Conservation (phyloP, 92 coral and sea anemone genomes). For the Porites rus region DNA sequence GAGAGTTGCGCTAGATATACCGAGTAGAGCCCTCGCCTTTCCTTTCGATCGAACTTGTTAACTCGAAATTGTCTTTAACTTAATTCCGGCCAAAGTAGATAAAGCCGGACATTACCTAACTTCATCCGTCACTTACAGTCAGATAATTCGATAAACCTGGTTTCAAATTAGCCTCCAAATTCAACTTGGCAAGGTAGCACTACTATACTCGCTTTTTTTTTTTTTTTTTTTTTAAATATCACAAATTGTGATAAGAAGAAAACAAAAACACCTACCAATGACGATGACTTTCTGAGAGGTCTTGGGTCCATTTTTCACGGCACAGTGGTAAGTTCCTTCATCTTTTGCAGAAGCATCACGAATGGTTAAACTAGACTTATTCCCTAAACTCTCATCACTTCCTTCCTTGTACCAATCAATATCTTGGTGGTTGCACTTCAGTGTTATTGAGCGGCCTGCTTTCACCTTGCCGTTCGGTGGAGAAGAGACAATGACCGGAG, state of each 20-base stretch:
- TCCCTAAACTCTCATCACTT: background rate
- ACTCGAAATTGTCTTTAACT: too few relatives aligned
- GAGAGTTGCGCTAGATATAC: too few relatives aligned
- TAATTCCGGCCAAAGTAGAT: too few relatives aligned
- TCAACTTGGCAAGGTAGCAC: background rate
- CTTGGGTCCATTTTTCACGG: conserved; percentile 1
- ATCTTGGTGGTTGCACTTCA: conserved; percentile 7
- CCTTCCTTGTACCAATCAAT: conserved; percentile 29
- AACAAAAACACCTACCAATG: background rate
- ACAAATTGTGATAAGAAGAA: background rate
- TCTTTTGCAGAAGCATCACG: background rate
- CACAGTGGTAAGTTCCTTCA: conserved; percentile 40
- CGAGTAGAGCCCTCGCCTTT: too few relatives aligned
- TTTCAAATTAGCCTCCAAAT: background rate
- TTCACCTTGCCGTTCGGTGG: conserved; percentile 6
- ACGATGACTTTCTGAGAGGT: conserved; percentile 20
- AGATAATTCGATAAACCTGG: too few relatives aligned
- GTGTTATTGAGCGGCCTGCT: conserved; percentile 27
- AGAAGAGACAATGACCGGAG: conserved; percentile 20
- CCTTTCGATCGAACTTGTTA: too few relatives aligned
- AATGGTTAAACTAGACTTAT: background rate
- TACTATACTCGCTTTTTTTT: too few relatives aligned
- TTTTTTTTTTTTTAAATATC: background rate
- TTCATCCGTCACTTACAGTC: too few relatives aligned
- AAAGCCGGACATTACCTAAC: too few relatives aligned